phyloP scores from a whole-genome alignment of 1,140 invertebrate genomes.

The Trichonephila clavata region DNA sequence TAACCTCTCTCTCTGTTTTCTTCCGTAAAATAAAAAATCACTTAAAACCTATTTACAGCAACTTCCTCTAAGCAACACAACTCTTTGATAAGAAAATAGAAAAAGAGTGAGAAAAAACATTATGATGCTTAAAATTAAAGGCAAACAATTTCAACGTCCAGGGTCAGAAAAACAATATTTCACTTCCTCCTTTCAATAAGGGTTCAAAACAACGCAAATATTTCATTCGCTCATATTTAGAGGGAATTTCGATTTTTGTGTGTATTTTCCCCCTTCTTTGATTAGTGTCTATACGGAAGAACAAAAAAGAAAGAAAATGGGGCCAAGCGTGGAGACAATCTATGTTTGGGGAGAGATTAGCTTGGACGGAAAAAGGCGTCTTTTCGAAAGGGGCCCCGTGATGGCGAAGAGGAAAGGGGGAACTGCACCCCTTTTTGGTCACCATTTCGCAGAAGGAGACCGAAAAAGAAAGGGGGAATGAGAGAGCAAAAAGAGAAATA shows the following conservation, averaged over 20 bases:
- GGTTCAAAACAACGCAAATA: too few relatives aligned
- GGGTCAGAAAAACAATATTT: background rate
- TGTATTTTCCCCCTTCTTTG: background rate
- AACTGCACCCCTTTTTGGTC: slow-evolving; percentile 27
- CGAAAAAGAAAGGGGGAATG: background rate
- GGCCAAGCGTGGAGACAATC: slow-evolving; percentile 36
- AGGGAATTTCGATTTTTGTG: too few relatives aligned
- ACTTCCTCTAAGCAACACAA: too few relatives aligned
- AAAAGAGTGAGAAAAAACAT: too few relatives aligned
- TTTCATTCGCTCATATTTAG: background rate
- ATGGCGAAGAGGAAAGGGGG: background rate
- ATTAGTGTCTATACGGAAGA: background rate
- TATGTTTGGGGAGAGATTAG: slow-evolving; percentile 68
- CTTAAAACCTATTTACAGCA: background rate
- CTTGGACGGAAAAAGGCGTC: slow-evolving; percentile 8
- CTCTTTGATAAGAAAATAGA: too few relatives aligned
- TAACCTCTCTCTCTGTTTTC: background rate
- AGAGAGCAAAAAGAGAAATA: background rate
- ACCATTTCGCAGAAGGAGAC: slow-evolving; percentile 13
- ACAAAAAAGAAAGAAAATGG: background rate
- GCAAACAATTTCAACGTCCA: background rate
- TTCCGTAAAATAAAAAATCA: background rate
- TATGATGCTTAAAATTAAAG: background rate
- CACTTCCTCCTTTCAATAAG: background rate
- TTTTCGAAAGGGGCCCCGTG: background rate